phyloP scores from a whole-genome alignment of 1,140 invertebrate genomes.

The Brachionus plicatilis region DNA sequence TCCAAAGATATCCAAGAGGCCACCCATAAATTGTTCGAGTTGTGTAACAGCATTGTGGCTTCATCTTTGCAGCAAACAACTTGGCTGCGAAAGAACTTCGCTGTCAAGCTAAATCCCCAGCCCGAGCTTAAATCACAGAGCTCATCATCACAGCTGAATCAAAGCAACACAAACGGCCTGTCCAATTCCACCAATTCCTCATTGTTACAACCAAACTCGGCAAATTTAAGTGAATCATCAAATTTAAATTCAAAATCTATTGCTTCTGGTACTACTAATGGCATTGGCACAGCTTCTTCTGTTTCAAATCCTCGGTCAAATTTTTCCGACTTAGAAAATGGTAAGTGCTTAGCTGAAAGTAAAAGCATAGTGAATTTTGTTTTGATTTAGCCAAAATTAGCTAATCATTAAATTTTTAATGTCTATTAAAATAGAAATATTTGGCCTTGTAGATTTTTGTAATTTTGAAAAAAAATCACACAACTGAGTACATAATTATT shows the following conservation, averaged over 20 bases:
- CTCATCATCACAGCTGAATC: not conserved
- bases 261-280: not conserved
- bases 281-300: not conserved
- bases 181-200: not conserved
- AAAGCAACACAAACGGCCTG: not conserved
- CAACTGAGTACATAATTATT: no score
- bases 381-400: not conserved
- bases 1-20: conserved; percentile 69
- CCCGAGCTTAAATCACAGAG: conserved; percentile 41
- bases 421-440: no score
- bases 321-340: conserved; percentile 36
- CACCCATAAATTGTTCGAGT: conserved; percentile 69
- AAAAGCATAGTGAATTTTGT: not conserved
- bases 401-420: no score
- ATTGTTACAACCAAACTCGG: not conserved
- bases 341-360: not conserved
- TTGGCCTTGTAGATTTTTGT: no score
- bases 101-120: conserved; percentile 66
- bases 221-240: not conserved
- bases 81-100: conserved; percentile 78
- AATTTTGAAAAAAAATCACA: no score
- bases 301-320: not conserved
- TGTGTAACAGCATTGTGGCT: conserved; percentile 75
- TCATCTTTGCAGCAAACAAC: conserved; percentile 83
- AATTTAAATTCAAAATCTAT: not conserved